Evolutionary conservation across 2,888 invertebrate species (phyloP), one percentile per base, ranked within the genome.

Genomic region (Charanyca ferruginea): DNA sequence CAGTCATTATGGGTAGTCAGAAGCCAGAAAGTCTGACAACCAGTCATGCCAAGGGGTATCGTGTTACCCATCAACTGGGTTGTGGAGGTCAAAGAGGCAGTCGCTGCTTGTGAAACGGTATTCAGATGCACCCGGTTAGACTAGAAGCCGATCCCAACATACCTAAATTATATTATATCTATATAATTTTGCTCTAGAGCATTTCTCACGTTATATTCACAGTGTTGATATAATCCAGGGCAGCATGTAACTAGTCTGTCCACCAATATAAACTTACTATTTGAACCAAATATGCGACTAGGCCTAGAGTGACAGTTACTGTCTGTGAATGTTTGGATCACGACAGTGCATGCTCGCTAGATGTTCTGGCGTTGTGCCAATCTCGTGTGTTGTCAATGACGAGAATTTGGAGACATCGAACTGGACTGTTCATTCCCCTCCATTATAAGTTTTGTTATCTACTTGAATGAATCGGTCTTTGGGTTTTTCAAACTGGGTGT

Each of bases 311-410:
- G 61, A 67, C 42, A 59, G 52, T 65, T 67, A 67, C 20, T 47
- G 67, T 78, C 67, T 73, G 73, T 45, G 73, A 66, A 75, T 73
- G 73, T 73, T 61, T 25, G 47, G 32, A 61, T 22, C 57, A 32
- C 47, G 32, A 20, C 25, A 8, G 58, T 72, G 55, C 51, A 62
- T 41, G 55, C 38, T 48, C 22, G 44, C 44, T 18, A 44, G 61
- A 55, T 42, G 41, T 22, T 41, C 22, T 75, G 75, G 75, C 78
- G 32, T 1, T 6, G 0, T 41, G 78, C 75, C 75, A 75, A 52
- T 1, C 9, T 38, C 6, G 67, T 60, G 55, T 28, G 51, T 54
- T 73, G 73, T 62, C 73, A 61, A 28, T 57, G 59, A 59, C 42
- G 22, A 65, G 57, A 55, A 44, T 38, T 60, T 22, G 25, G 58